phyloP scores from a whole-genome alignment of 2,888 invertebrate species.

The Flexamia atlantica region DNA sequence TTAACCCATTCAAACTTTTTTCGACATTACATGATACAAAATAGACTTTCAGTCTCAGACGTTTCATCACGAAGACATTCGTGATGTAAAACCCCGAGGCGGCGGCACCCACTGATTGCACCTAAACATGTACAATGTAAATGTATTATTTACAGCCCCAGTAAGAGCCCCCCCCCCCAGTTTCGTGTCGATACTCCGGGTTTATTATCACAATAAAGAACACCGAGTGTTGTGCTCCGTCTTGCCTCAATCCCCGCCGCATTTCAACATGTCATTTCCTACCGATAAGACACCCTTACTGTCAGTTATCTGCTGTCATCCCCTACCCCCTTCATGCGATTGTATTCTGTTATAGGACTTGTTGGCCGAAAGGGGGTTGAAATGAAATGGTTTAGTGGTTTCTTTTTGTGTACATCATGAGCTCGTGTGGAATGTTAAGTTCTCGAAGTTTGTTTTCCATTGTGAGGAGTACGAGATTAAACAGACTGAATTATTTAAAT shows the following conservation, averaged over 20 bases:
- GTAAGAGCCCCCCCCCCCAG: not conserved
- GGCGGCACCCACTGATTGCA: not conserved
- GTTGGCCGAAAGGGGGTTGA: too few relatives aligned
- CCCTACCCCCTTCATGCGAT: conserved; percentile 26
- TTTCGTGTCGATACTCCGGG: not conserved
- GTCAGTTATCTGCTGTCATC: conserved; percentile 1
- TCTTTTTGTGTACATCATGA: too few relatives aligned
- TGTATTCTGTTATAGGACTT: conserved; percentile 4
- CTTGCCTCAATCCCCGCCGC: conserved; percentile 14
- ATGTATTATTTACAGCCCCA: conserved; percentile 28
- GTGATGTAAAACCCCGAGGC: not conserved
- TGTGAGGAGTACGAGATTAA: too few relatives aligned
- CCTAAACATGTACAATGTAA: conserved; percentile 7
- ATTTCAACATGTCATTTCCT: conserved; percentile 31
- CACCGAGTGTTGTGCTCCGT: not conserved
- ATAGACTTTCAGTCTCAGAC: too few relatives aligned
- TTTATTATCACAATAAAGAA: conserved; percentile 34
- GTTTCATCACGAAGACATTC: not conserved
- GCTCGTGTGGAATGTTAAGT: too few relatives aligned
- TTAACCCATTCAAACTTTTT: too few relatives aligned
- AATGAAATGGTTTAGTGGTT: too few relatives aligned
- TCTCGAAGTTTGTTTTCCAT: too few relatives aligned
- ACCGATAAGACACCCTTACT: conserved; percentile 43
- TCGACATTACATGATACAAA: too few relatives aligned
- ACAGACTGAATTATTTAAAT: too few relatives aligned